phyloP scores from a whole-genome alignment of 2,113 vertebrate genomes.

The Felis catus region DNA sequence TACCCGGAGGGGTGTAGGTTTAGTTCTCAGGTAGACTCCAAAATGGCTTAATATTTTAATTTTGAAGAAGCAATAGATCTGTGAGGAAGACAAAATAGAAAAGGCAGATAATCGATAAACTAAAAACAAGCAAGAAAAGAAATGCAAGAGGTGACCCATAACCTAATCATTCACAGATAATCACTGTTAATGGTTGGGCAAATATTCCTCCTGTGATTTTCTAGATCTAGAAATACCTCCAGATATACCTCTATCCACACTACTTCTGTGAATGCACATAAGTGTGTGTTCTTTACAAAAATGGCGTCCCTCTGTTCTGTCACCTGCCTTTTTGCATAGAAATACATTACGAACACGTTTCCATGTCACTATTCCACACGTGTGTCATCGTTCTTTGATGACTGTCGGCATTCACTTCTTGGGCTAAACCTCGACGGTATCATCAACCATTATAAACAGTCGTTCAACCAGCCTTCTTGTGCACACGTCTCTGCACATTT shows the following conservation, averaged over 20 bases:
- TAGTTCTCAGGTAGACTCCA: neutral
- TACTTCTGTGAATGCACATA: neutral
- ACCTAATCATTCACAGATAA: neutral
- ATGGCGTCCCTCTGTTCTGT: neutral
- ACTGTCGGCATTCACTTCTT: too few relatives aligned
- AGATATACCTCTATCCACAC: rapidly evolving
- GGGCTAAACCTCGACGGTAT: neutral
- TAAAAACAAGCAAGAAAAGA: neutral
- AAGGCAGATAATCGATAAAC: neutral
- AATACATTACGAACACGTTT: neutral
- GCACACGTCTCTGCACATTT: neutral
- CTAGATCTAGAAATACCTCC: neutral
- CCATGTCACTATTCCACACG: neutral
- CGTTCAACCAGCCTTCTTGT: rapidly evolving
- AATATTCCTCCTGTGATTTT: neutral
- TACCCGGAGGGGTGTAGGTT: rapidly evolving
- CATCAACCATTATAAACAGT: too few relatives aligned
- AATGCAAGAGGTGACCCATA: neutral
- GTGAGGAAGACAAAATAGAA: neutral
- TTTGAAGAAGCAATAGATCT: neutral
- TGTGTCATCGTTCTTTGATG: too few relatives aligned
- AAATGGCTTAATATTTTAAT: neutral
- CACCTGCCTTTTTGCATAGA: neutral
- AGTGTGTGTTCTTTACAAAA: neutral
- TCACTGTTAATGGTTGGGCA: too few relatives aligned